phyloP scores from a whole-genome alignment of 2,888 invertebrate species.

The Antheraea assamensis region DNA sequence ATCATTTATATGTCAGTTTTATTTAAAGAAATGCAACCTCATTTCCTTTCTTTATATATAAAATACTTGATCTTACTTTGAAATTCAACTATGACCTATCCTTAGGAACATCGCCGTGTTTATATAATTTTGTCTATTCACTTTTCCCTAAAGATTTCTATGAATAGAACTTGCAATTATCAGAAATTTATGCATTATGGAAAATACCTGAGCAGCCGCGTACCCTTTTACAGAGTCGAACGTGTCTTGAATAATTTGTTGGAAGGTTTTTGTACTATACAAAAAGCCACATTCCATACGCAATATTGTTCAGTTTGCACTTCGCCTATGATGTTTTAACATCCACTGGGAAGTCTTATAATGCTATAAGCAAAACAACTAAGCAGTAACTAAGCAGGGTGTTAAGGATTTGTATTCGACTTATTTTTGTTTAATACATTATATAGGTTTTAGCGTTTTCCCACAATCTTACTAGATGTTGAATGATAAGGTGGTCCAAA shows the following conservation, averaged over 20 bases:
- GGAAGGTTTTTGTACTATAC: background rate
- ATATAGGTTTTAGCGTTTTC: no score
- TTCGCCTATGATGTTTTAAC: background rate
- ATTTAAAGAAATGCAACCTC: no score
- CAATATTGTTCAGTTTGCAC: background rate
- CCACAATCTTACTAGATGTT: no score
- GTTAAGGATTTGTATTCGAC: no score
- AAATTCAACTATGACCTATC: background rate
- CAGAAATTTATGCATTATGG: background rate
- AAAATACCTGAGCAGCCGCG: background rate
- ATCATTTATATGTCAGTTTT: no score
- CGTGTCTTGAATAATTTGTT: constrained; percentile 10
- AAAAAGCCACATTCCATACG: background rate
- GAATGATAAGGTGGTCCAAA: no score
- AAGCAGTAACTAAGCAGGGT: no score
- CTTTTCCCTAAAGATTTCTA: background rate
- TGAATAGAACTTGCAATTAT: constrained; percentile 5
- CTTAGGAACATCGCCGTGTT: background rate
- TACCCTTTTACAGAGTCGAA: constrained; percentile 3
- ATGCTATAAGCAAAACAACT: background rate
- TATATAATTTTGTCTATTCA: background rate
- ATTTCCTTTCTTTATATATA: background rate
- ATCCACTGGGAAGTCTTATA: background rate
- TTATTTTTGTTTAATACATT: no score
- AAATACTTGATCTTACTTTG: background rate